These are phyloP conservation scores for Pemphredon lugubris DNA, from an alignment of 2,888 invertebrate species.

Conservation along the genomic window DNA sequence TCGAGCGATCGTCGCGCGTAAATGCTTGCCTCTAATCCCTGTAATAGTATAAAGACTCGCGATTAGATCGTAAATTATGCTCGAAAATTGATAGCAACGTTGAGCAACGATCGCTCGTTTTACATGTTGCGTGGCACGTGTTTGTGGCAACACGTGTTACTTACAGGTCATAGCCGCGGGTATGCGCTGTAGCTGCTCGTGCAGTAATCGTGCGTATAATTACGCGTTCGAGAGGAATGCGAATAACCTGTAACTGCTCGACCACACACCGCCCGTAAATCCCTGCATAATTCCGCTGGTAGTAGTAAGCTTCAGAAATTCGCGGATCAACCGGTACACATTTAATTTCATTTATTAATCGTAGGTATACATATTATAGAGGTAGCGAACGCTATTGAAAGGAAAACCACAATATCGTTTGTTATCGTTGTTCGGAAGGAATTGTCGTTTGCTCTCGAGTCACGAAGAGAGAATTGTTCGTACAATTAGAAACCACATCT, in stretches of 20 bases:
- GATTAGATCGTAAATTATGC: constrained; percentile 25
- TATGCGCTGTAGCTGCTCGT: constrained; percentile 27
- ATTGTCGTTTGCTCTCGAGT: too few species aligned
- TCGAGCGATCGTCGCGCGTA: too few species aligned
- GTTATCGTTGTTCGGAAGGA: too few species aligned
- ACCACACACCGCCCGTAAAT: constrained; percentile 34
- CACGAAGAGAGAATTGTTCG: too few species aligned
- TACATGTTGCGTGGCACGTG: constrained; percentile 26
- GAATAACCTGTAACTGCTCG: constrained; percentile 44
- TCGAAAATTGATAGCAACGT: constrained; percentile 26
- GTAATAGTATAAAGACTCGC: constrained; percentile 8
- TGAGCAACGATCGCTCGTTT: constrained; percentile 51
- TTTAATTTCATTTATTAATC: too few species aligned
- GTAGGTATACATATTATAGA: too few species aligned
- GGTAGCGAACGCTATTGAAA: too few species aligned
- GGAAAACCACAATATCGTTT: too few species aligned
- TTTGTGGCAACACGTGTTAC: constrained; percentile 55
- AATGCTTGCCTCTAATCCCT: too few species aligned
- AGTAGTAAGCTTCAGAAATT: constrained; percentile 16
- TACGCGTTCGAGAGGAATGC: constrained; percentile 50
- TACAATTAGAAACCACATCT: too few species aligned
- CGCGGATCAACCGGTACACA: constrained; percentile 22
- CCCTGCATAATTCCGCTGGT: constrained; percentile 26
- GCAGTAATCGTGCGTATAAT: constrained; percentile 49
- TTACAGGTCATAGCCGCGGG: constrained; percentile 41